These are phyloP conservation scores for Empidonax traillii DNA, from an alignment of 2,113 vertebrate genomes.

Conservation along the genomic window DNA sequence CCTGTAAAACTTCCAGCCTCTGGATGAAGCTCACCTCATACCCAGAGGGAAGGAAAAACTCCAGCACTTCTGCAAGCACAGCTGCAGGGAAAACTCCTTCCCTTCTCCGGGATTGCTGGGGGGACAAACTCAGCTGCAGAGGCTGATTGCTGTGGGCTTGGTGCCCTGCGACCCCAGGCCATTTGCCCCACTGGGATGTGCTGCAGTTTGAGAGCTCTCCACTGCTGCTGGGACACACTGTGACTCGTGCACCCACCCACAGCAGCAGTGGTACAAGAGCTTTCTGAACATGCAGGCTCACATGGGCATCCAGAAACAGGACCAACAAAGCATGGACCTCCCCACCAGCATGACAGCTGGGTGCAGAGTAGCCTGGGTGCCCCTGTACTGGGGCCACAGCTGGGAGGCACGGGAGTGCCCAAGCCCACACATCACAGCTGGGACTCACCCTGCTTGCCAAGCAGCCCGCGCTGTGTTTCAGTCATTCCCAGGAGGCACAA, in stretches of 20 bases:
- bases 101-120: not conserved
- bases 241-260: not conserved
- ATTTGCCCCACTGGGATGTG: not conserved
- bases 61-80: not conserved
- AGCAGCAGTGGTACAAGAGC: not conserved
- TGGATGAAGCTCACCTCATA: not conserved
- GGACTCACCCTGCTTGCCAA: not conserved
- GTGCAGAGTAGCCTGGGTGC: not conserved
- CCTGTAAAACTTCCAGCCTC: not conserved
- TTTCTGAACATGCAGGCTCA: not conserved
- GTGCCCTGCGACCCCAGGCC: not conserved
- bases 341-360: accelerated
- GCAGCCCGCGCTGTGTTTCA: not conserved
- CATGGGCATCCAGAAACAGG: not conserved
- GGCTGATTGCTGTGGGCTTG: not conserved
- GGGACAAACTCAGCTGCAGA: not conserved
- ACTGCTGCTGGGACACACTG: not conserved
- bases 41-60: not conserved
- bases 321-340: not conserved
- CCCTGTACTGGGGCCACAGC: not conserved
- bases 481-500: not conserved
- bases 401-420: not conserved
- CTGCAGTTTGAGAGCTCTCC: not conserved
- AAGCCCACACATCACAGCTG: not conserved
- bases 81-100: not conserved